Percentiles rank a stretch among this genome's conserved stretches.
phyloP scores from a whole-genome alignment of 2,113 vertebrate genomes.

The Pseudopipra pipra region DNA sequence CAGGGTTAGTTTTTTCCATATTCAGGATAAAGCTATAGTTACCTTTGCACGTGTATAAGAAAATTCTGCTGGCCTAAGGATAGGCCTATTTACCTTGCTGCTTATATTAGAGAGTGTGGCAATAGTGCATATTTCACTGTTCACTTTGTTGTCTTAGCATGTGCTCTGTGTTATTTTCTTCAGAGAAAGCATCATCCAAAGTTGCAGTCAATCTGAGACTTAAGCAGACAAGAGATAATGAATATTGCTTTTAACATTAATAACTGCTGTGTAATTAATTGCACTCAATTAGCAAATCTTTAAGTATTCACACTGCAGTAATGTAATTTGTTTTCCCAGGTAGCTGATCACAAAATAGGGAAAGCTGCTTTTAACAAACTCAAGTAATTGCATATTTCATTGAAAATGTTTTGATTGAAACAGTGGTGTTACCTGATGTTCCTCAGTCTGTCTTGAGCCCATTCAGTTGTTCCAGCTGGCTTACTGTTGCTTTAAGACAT shows the following conservation, averaged over 20 bases:
- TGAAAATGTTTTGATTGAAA: not conserved
- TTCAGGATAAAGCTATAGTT: not conserved
- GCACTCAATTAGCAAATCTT: conserved; percentile 6
- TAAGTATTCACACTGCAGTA: not conserved
- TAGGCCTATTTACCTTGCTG: not conserved
- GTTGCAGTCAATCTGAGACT: not conserved
- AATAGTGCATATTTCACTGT: not conserved
- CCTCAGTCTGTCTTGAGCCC: not conserved
- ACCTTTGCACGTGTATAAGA: not conserved
- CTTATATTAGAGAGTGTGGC: not conserved
- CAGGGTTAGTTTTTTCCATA: not conserved
- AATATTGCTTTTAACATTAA: conserved; percentile 9
- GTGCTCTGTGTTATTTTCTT: not conserved
- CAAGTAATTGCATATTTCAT: not conserved
- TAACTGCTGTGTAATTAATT: conserved; percentile 28
- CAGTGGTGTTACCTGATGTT: not conserved
- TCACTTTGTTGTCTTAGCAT: not conserved
- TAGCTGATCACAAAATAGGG: not conserved
- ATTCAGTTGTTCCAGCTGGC: not conserved
- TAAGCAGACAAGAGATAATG: not conserved
- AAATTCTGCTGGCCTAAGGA: not conserved
- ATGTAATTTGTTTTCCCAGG: conserved; percentile 12
- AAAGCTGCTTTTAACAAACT: not conserved
- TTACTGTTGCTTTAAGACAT: not conserved
- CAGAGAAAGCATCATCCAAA: not conserved